Conservation (phyloP, 1,140 invertebrate genomes). For the Dendrolimus kikuchii region DNA sequence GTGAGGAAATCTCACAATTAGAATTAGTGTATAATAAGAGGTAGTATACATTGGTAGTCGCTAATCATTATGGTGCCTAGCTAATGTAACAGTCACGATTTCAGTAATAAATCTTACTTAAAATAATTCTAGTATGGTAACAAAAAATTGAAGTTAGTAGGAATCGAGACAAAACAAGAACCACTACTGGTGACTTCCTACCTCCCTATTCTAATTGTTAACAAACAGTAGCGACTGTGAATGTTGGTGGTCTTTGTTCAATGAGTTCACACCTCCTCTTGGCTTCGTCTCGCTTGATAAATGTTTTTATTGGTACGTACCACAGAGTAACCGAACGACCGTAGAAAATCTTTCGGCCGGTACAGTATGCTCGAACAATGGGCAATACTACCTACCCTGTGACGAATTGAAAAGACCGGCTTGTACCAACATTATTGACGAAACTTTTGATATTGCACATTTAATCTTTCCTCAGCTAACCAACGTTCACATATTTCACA, state of each 20-base stretch:
- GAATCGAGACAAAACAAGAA: conserved; percentile 12
- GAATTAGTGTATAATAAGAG: no score
- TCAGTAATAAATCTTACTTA: no score
- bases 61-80: no score
- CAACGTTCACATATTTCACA: no score
- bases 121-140: no score
- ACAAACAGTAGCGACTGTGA: conserved; percentile 17
- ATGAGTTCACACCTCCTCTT: conserved; percentile 35
- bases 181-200: conserved; percentile 11
- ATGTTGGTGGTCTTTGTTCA: conserved; percentile 31
- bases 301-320: conserved; percentile 37
- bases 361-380: conserved; percentile 54
- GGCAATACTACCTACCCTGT: conserved; percentile 35
- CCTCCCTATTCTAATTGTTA: conserved; percentile 22
- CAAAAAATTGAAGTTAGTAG: background rate
- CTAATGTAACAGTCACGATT: no score
- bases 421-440: no score
- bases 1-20: no score
- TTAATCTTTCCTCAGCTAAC: no score
- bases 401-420: conserved; percentile 41
- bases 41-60: no score
- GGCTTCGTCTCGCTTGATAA: conserved; percentile 30
- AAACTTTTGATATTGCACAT: no score
- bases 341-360: conserved; percentile 45
- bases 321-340: conserved; percentile 34